Evolutionary conservation across 2,113 vertebrate genomes (phyloP).

Genomic region (Falco punctatus): DNA sequence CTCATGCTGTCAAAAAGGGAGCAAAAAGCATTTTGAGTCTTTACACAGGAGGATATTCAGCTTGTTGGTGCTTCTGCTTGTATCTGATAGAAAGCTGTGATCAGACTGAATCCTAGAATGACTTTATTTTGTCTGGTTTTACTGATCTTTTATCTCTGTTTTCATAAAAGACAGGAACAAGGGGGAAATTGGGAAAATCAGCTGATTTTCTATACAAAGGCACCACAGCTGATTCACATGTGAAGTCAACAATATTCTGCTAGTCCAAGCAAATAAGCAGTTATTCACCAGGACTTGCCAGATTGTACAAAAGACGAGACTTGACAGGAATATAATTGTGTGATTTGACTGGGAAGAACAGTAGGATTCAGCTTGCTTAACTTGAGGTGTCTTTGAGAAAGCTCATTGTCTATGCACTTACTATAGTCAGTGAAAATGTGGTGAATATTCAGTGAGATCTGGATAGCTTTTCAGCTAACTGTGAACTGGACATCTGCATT

Average conservation of each 20-base stretch:
- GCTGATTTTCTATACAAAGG: neutral
- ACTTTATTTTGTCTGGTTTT: neutral
- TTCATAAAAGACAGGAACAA: neutral
- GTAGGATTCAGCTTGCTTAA: neutral
- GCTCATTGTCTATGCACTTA: neutral
- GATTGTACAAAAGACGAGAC: neutral
- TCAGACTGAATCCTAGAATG: neutral
- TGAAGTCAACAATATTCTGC: neutral
- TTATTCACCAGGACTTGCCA: neutral
- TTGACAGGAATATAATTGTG: neutral
- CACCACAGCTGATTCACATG: neutral
- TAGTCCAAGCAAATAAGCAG: neutral
- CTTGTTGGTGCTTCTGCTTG: neutral
- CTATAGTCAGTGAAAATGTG: neutral
- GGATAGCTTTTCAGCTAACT: neutral
- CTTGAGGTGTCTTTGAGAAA: neutral
- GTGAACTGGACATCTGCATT: neutral
- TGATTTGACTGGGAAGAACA: neutral
- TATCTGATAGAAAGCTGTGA: neutral
- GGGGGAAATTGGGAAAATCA: neutral
- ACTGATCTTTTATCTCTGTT: neutral
- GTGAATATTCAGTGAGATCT: neutral
- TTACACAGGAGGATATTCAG: neutral
- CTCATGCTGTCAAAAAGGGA: neutral
- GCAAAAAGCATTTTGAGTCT: neutral